These are phyloP conservation scores for Fregetta grallaria DNA, from an alignment of 2,113 vertebrate genomes.

Conservation along the genomic window DNA sequence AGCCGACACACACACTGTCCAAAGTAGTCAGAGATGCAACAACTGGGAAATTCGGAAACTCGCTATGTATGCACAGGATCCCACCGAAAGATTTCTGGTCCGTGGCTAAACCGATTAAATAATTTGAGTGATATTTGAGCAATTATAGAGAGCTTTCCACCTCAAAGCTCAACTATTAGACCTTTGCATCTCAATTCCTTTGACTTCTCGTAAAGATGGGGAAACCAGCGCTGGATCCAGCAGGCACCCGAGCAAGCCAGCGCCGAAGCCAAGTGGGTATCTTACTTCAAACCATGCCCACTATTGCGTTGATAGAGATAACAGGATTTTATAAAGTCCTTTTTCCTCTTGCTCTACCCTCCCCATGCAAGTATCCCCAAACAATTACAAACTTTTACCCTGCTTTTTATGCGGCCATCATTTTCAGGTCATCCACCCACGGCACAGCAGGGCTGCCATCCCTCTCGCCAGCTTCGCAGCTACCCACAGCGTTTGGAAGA, in stretches of 20 bases:
- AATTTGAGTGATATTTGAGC: neutral
- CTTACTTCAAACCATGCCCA: neutral
- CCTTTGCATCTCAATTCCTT: neutral
- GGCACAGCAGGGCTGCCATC: neutral
- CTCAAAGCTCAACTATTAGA: neutral
- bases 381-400: too few relatives aligned
- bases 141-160: neutral
- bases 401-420: neutral
- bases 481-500: neutral
- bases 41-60: neutral
- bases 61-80: fast-evolving
- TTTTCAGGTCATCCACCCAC: neutral
- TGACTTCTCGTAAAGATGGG: neutral
- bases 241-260: neutral
- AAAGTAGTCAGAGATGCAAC: neutral
- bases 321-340: fast-evolving
- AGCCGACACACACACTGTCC: neutral
- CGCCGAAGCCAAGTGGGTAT: neutral
- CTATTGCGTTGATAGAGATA: fast-evolving
- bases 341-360: neutral
- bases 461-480: neutral
- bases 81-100: neutral
- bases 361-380: neutral
- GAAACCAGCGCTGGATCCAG: neutral
- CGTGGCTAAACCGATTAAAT: fast-evolving